Evolutionary conservation across 2,797 vertebrate species (phyloP).

Genomic region (Ceyx erithaca): DNA sequence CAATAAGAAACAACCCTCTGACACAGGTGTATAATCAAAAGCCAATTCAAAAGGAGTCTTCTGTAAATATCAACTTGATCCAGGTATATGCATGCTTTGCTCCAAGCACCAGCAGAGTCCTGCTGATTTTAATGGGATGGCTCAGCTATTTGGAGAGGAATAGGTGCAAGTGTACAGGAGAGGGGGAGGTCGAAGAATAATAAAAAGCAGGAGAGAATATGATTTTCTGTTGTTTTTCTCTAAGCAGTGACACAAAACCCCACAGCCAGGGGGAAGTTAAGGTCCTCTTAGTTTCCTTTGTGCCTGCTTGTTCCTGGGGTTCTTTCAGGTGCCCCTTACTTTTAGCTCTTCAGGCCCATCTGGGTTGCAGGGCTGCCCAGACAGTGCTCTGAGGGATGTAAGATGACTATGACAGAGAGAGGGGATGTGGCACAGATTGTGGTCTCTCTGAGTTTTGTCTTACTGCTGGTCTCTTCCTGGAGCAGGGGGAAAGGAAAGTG

Average conservation of each 20-base stretch:
- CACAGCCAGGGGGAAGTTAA: neutral
- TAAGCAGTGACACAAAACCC: neutral
- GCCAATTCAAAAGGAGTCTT: slow-evolving; percentile 47
- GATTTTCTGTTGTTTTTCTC: slow-evolving; percentile 10
- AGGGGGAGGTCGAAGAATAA: neutral
- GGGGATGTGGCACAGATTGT: neutral
- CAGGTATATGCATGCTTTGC: slow-evolving; percentile 28
- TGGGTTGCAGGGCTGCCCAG: neutral
- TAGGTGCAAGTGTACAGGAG: neutral
- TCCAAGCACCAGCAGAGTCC: neutral
- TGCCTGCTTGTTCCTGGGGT: neutral
- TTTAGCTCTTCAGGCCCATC: neutral
- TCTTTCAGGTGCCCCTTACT: neutral
- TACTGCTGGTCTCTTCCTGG: neutral
- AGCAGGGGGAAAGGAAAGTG: neutral
- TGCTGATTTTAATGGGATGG: slow-evolving; percentile 19
- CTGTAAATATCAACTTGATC: slow-evolving; percentile 52
- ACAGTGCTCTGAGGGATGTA: neutral
- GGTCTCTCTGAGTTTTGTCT: neutral
- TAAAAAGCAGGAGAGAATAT: neutral
- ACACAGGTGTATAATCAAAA: slow-evolving; percentile 51
- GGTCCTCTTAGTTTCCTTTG: neutral
- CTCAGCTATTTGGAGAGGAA: neutral
- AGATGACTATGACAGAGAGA: neutral
- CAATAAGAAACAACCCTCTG: slow-evolving; percentile 8